Evolutionary conservation across 2,797 vertebrate species (phyloP), one percentile per base, ranked within the genome.

Genomic region (Gymnothorax reevesii): DNA sequence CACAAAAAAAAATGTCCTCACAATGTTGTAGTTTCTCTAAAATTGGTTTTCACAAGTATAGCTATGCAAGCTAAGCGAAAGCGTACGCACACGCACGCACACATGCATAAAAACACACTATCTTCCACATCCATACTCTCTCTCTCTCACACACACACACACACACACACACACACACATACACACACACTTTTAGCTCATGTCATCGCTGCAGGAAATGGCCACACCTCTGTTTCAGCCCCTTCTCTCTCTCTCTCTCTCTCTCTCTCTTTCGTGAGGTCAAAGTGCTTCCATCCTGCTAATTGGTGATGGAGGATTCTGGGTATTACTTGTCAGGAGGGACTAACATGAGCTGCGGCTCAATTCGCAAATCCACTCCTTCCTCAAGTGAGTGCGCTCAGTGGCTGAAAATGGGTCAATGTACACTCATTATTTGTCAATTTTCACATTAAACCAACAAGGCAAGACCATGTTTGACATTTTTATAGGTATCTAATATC

Each of bases 261-360:
- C 27, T 3, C 13, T 10, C 15, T 60, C 1, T 42, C 25, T 33
- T n/a, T 33, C 33, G 42, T 54, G 57, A 75, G 75, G 75, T 49
- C 42, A 49, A 1, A 5, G 27, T 55, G 80, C 59, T 71, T 15
- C 64, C 15, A 12, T 13, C 60, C 22, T 59, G 27, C 64, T 86
- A 83, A 73, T 27, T 83, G 82, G 27, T 66, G 85, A 64, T 62
- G 20, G 79, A 79, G n/a, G 77, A 57, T 52, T 57, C 7, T 66
- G 7, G 7, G 4, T 83, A 62, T 82, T 54, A 73, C 15, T 60
- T 73, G n/a, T 77, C 49, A 52, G 57, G 69, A 22, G 64, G 55
- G 79, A 20, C 42, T 64, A 79, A 69, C 71, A 55, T 82, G 79
- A 82, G 83, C 10, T 86, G 62, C 27, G 25, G 54, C 71, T 4